These are phyloP conservation scores for Sebastes steindachneri DNA, from an alignment of 2,797 vertebrate species.

Conservation along the genomic window DNA sequence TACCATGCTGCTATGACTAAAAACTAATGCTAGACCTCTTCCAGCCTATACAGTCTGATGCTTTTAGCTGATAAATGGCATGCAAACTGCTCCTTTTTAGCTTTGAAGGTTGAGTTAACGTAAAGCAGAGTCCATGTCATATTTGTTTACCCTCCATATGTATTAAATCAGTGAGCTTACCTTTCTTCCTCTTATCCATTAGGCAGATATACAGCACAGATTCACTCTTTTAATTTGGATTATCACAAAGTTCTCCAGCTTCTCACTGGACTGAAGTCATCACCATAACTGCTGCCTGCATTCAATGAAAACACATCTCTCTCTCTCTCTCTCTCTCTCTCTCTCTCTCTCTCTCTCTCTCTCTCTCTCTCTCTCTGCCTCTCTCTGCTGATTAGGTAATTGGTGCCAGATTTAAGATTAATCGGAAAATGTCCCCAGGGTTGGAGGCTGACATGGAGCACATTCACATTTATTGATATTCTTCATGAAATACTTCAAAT, in stretches of 20 bases:
- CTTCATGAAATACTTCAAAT: conserved; percentile 5
- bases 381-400: conserved; percentile 42
- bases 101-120: background rate
- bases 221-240: background rate
- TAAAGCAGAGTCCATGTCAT: background rate
- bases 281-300: background rate
- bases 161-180: conserved; percentile 41
- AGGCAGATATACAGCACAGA: conserved; percentile 10
- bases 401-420: conserved; percentile 56
- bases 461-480: conserved; percentile 47
- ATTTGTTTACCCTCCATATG: background rate
- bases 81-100: background rate
- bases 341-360: background rate
- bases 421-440: conserved; percentile 78
- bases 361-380: background rate
- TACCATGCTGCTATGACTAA: background rate
- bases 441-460: conserved; percentile 15
- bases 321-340: background rate
- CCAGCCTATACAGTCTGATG: background rate
- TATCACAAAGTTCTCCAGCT: background rate
- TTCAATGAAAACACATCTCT: background rate
- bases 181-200: conserved; percentile 71
- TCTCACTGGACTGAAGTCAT: background rate
- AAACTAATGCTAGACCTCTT: background rate
- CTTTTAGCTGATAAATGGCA: background rate